Percentiles rank a stretch among this genome's conserved stretches.
Conservation (phyloP, 2,113 vertebrate genomes). For the Verasper variegatus region DNA sequence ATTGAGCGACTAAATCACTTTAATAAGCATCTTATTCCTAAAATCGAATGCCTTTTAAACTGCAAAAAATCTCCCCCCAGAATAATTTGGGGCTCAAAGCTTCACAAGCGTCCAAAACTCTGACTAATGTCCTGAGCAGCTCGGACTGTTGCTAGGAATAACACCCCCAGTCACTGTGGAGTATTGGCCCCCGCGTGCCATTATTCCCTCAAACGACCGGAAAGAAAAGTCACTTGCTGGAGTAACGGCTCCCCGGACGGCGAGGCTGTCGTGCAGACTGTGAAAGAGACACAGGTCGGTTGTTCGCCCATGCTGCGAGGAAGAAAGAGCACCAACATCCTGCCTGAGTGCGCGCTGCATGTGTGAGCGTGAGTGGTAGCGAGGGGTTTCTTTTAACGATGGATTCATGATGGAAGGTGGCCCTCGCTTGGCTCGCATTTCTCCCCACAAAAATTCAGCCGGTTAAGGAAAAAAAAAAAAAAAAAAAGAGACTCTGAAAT, state of each 20-base stretch:
- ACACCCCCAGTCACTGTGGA: conserved; percentile 66
- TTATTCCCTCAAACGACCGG: conserved; percentile 75
- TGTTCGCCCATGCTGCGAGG: conserved; percentile 59
- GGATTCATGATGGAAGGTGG: conserved; percentile 31
- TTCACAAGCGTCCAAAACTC: conserved; percentile 65
- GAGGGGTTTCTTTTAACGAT: conserved; percentile 33
- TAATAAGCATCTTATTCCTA: conserved; percentile 53
- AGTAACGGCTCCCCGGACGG: conserved; percentile 79
- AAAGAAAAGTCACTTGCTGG: conserved; percentile 79
- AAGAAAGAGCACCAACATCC: conserved; percentile 57
- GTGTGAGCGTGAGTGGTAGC: conserved; percentile 24
- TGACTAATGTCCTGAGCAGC: conserved; percentile 72
- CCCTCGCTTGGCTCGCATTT: conserved; percentile 36
- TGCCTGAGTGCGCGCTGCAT: conserved; percentile 14
- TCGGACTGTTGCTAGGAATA: conserved; percentile 77
- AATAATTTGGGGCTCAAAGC: conserved; percentile 41
- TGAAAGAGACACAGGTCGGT: conserved; percentile 62
- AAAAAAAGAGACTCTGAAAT: conserved; percentile 22
- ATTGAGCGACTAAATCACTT: conserved; percentile 51
- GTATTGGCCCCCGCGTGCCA: conserved; percentile 63
- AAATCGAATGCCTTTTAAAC: conserved; percentile 20
- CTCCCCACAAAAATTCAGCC: conserved; percentile 42
- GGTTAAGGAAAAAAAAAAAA: conserved; percentile 37
- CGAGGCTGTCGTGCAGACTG: conserved; percentile 63
- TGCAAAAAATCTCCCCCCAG: background rate